Evolutionary conservation across 2,888 invertebrate species (phyloP).

Genomic region (Ormyrus thymus): DNA sequence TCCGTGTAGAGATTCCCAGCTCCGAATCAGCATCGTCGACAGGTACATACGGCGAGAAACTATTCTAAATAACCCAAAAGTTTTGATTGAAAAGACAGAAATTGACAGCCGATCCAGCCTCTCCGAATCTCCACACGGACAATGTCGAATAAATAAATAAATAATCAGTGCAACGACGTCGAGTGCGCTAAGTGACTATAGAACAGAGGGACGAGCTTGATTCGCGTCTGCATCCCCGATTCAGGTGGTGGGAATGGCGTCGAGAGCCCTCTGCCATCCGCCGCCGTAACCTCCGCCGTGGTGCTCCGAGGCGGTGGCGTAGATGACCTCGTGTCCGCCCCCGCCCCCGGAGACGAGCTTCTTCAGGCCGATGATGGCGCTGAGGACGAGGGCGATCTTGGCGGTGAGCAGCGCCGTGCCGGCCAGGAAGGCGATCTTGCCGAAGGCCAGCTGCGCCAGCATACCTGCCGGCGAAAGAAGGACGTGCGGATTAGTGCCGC

Average conservation of each 20-base stretch:
- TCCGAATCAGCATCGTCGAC: too few relatives aligned
- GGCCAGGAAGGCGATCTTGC: conserved; percentile 82
- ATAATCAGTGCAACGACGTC: conserved; percentile 35
- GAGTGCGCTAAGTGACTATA: conserved; percentile 1
- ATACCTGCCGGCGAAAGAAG: conserved; percentile 72
- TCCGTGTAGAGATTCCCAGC: too few relatives aligned
- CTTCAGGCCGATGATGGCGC: conserved; percentile 81
- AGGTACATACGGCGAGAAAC: too few relatives aligned
- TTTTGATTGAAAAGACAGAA: too few relatives aligned
- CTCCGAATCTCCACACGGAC: conserved; percentile 6
- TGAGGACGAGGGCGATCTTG: conserved; percentile 80
- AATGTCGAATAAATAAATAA: conserved; percentile 21
- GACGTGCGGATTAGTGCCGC: background rate
- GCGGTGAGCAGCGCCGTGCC: conserved; percentile 82
- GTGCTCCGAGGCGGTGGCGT: conserved; percentile 75
- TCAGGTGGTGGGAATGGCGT: conserved; percentile 66
- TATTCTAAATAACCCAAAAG: background rate
- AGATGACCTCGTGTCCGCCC: conserved; percentile 78
- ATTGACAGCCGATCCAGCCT: background rate
- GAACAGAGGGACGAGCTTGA: background rate
- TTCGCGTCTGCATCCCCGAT: background rate
- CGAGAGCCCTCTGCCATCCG: conserved; percentile 71
- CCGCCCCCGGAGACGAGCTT: conserved; percentile 77
- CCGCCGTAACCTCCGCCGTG: conserved; percentile 72
- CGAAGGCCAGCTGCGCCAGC: conserved; percentile 81